phyloP scores from a whole-genome alignment of 2,113 vertebrate genomes.

The Leptobrachium ailaonicum region DNA sequence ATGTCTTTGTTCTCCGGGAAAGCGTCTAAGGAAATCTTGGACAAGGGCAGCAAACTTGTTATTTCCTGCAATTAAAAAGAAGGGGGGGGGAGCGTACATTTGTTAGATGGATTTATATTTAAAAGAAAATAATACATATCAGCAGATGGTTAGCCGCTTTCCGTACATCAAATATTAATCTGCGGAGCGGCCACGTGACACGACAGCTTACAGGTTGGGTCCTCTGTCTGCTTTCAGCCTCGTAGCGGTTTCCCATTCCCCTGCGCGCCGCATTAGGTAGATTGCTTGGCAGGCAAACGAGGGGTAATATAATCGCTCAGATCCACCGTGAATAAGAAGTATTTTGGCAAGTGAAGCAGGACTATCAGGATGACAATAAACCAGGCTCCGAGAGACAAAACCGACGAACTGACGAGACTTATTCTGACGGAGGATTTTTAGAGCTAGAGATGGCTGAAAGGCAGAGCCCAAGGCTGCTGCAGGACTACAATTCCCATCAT shows the following conservation, averaged over 20 bases:
- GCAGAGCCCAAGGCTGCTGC: too few species aligned
- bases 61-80: conserved; percentile 75
- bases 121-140: too few species aligned
- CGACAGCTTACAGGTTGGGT: background rate
- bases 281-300: conserved; percentile 40
- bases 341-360: conserved; percentile 41
- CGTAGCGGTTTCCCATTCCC: conserved; percentile 31
- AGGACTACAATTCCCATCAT: too few species aligned
- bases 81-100: background rate
- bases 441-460: too few species aligned
- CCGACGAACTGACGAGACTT: background rate
- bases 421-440: conserved; percentile 1
- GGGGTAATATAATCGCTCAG: conserved; percentile 37
- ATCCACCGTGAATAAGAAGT: conserved; percentile 31
- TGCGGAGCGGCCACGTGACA: conserved; percentile 19
- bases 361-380: conserved; percentile 31
- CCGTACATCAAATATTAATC: conserved; percentile 37
- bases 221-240: conserved; percentile 1
- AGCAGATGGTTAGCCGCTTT: conserved; percentile 29
- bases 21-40: conserved; percentile 83
- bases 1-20: conserved; percentile 87
- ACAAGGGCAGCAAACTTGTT: conserved; percentile 77
- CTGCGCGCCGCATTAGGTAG: conserved; percentile 21
- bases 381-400: conserved; percentile 6
- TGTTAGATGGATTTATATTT: conserved; percentile 19